Evolutionary conservation across 2,113 vertebrate species (phyloP).

Genomic region (Chlorodrepanis virens): DNA sequence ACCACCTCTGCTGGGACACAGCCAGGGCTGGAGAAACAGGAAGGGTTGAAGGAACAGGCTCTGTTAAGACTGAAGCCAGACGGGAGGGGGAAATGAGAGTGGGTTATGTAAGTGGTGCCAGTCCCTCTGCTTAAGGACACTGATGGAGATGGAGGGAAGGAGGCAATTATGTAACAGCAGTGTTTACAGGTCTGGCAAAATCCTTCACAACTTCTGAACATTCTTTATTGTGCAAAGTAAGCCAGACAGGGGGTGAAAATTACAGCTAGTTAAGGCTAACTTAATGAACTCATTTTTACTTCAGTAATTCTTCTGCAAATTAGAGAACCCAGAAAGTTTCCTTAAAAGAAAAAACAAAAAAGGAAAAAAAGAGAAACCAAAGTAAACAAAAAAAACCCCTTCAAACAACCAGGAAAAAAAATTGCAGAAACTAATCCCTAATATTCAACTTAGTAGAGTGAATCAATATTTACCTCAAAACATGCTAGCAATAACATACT

Average conservation of each 20-base stretch:
- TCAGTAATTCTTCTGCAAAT: not conserved
- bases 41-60: not conserved
- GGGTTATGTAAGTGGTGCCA: not conserved
- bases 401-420: not conserved
- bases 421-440: not conserved
- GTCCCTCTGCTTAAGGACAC: slow-evolving; percentile 10
- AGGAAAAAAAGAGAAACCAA: not conserved
- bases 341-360: not conserved
- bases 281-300: slow-evolving; percentile 4
- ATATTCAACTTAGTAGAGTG: not conserved
- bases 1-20: not conserved
- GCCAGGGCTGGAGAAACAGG: not conserved
- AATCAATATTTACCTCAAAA: slow-evolving; percentile 51
- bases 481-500: not conserved
- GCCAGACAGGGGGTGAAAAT: not conserved
- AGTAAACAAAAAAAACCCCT: not conserved
- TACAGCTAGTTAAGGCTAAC: not conserved
- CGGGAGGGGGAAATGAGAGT: not conserved
- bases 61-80: not conserved
- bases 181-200: slow-evolving; percentile 36
- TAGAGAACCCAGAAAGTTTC: not conserved
- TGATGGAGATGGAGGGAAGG: not conserved
- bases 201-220: not conserved
- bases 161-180: slow-evolving; percentile 15
- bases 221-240: slow-evolving; percentile 15